These are phyloP conservation scores for Ormia ochracea DNA, from an alignment of 2,888 invertebrate genomes.

Conservation along the genomic window DNA sequence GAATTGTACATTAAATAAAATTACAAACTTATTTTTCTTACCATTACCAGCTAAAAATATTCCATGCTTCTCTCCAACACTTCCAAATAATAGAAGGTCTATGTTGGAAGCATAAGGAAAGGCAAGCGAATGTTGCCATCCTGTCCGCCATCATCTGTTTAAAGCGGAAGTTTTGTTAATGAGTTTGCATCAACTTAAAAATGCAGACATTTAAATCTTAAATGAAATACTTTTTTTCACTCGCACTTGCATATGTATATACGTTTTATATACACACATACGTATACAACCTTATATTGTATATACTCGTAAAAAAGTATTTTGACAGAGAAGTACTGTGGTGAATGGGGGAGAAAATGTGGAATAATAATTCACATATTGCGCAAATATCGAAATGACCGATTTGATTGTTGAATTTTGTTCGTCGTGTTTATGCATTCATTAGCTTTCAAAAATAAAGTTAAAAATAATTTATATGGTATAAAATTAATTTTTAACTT, in stretches of 20 bases:
- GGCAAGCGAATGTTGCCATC: background rate
- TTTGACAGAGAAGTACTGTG: background rate
- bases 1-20: background rate
- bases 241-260: constrained; percentile 10
- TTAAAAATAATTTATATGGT: too few species aligned
- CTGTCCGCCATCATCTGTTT: constrained; percentile 39
- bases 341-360: too few species aligned
- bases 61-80: constrained; percentile 1
- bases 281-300: background rate
- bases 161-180: constrained; percentile 59
- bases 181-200: constrained; percentile 44
- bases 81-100: constrained; percentile 38
- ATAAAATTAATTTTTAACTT: too few species aligned
- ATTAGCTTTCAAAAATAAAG: too few species aligned
- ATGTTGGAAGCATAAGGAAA: background rate
- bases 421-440: too few species aligned
- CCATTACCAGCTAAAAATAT: background rate
- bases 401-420: too few species aligned
- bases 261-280: constrained; percentile 11
- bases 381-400: too few species aligned
- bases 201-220: constrained; percentile 30
- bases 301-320: constrained; percentile 12
- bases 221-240: constrained; percentile 39
- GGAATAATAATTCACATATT: too few species aligned
- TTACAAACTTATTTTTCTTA: constrained; percentile 15